Percentiles rank a stretch among this genome's conserved stretches.
These are phyloP conservation scores for Paramacrobiotus metropolitanus DNA, from an alignment of 1,140 invertebrate species.

Conservation along the genomic window DNA sequence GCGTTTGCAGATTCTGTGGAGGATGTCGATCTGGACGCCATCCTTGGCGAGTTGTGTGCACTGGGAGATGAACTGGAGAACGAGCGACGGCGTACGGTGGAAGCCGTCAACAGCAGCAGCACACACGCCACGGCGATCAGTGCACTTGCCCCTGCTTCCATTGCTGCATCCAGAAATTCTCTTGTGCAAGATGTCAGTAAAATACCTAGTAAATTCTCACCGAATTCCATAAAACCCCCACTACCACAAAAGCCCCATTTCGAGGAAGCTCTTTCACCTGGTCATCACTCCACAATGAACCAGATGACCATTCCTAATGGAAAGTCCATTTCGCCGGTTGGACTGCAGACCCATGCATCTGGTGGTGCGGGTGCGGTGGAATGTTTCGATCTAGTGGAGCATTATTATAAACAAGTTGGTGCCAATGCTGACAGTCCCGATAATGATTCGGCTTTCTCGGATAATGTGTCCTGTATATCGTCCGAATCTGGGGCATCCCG, in stretches of 20 bases:
- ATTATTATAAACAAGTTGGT: not conserved
- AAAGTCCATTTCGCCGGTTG: constrained; percentile 4
- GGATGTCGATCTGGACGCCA: constrained; percentile 82
- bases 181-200: constrained; percentile 3
- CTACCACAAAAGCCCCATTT: not conserved
- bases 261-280: no score
- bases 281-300: not conserved
- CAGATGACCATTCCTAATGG: not conserved
- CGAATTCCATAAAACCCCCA: not conserved
- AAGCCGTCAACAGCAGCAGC: constrained; percentile 10
- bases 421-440: constrained; percentile 57
- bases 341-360: constrained; percentile 13
- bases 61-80: constrained; percentile 52
- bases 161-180: constrained; percentile 4
- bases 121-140: constrained; percentile 10
- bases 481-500: constrained; percentile 68
- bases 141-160: constrained; percentile 10
- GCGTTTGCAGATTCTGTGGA: constrained; percentile 49
- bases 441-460: constrained; percentile 90
- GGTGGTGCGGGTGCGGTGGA: no score
- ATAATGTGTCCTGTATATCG: constrained; percentile 70
- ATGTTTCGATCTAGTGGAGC: constrained; percentile 8
- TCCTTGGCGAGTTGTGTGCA: constrained; percentile 72
- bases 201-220: not conserved
- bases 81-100: constrained; percentile 18